Percentiles rank a stretch among this genome's conserved stretches.
Conservation (phyloP, 2,113 vertebrate species). For the Tympanuchus pallidicinctus region DNA sequence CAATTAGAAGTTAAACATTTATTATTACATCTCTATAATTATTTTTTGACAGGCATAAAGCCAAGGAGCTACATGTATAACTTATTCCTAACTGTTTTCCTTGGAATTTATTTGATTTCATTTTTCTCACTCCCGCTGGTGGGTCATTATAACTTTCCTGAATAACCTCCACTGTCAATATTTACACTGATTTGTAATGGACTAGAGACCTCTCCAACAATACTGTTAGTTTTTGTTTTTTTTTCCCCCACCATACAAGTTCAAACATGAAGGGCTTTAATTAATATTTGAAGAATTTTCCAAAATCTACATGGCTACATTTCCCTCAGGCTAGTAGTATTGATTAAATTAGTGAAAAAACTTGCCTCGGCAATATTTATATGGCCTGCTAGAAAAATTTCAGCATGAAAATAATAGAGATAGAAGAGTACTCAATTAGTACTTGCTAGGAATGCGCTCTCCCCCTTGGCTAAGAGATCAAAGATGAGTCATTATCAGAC, state of each 20-base stretch:
- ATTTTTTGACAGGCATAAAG: background rate
- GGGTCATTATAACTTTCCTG: conserved; percentile 30
- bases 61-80: background rate
- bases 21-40: background rate
- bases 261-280: conserved; percentile 76
- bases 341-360: conserved; percentile 62
- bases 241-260: conserved; percentile 45
- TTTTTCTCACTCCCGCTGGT: background rate
- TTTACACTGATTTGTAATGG: conserved; percentile 68
- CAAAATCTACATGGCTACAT: conserved; percentile 73
- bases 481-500: conserved; percentile 22
- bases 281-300: conserved; percentile 77
- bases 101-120: background rate
- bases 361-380: conserved; percentile 45
- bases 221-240: background rate
- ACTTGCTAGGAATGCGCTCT: conserved; percentile 13
- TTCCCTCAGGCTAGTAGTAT: conserved; percentile 68
- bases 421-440: conserved; percentile 50
- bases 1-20: background rate
- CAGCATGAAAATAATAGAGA: conserved; percentile 19
- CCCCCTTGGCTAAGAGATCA: background rate
- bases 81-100: background rate
- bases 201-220: conserved; percentile 72
- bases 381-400: conserved; percentile 33
- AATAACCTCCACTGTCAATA: conserved; percentile 33